Conservation (phyloP, 2,797 vertebrate genomes). For the Amblyopsis hoosieri region DNA sequence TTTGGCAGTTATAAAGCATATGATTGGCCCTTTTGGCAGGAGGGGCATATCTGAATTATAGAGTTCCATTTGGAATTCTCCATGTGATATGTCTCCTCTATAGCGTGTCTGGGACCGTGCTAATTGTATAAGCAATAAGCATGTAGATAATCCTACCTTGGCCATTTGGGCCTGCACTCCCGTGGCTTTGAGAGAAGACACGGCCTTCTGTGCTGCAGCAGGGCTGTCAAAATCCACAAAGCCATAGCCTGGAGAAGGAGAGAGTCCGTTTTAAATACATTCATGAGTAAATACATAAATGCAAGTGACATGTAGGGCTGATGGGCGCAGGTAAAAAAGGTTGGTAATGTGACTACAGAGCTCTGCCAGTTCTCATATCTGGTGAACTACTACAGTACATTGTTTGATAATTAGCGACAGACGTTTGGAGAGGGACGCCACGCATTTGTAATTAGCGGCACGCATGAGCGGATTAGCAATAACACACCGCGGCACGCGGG, state of each 20-base stretch:
- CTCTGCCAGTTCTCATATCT: constrained; percentile 78
- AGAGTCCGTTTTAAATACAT: constrained; percentile 44
- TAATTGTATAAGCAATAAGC: constrained; percentile 28
- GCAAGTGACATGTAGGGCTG: constrained; percentile 69
- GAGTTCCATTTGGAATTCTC: too few relatives aligned
- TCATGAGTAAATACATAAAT: constrained; percentile 37
- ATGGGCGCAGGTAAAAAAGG: constrained; percentile 73
- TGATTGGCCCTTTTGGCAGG: too few relatives aligned
- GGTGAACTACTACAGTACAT: constrained; percentile 74
- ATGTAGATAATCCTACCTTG: constrained; percentile 82
- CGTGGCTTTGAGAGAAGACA: constrained; percentile 95
- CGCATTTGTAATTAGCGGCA: constrained; percentile 77
- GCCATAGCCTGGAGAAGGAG: constrained; percentile 85
- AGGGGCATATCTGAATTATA: too few relatives aligned
- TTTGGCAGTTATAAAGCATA: too few relatives aligned
- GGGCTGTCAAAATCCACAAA: constrained; percentile 99
- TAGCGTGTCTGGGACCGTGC: neutral
- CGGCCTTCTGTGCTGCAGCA: constrained; percentile 94
- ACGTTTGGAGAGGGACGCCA: constrained; percentile 70
- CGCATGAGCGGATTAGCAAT: constrained; percentile 74
- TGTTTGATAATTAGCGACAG: constrained; percentile 78
- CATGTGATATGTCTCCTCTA: too few relatives aligned
- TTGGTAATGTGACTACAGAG: constrained; percentile 77
- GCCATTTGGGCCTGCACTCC: constrained; percentile 97
- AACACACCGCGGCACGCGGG: constrained; percentile 68